phyloP scores from a whole-genome alignment of 2,113 vertebrate genomes.

The Hyperopisus bebe region DNA sequence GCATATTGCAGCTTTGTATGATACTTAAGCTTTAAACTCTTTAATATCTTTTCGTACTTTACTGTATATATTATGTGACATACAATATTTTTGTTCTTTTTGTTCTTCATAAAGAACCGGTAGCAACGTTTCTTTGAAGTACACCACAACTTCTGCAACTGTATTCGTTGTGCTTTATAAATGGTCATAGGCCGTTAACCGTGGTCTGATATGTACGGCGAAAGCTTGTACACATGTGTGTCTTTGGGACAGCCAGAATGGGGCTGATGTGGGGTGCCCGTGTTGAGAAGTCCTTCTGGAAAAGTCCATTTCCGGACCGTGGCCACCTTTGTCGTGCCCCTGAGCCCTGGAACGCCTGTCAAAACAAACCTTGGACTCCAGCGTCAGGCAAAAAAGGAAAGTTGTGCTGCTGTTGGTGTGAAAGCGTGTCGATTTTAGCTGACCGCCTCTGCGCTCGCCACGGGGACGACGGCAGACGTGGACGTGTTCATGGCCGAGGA shows the following conservation, averaged over 20 bases:
- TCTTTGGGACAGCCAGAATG: neutral
- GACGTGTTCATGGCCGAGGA: conserved; percentile 12
- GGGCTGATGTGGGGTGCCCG: neutral
- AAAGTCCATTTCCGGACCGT: neutral
- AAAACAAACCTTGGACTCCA: neutral
- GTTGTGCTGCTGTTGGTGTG: conserved; percentile 36
- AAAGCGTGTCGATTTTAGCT: neutral
- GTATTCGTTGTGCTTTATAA: conserved; percentile 47
- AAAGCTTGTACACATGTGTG: neutral
- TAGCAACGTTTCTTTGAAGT: conserved; percentile 27
- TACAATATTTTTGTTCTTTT: conserved; percentile 28
- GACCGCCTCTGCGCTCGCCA: conserved; percentile 13
- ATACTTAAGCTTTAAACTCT: conserved; percentile 42
- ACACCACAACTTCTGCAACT: conserved; percentile 14
- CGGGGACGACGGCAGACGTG: neutral
- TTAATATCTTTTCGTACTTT: conserved; percentile 15
- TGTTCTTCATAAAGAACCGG: conserved; percentile 33
- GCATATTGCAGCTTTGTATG: conserved; percentile 49
- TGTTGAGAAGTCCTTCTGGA: neutral
- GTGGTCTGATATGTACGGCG: neutral
- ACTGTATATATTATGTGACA: conserved; percentile 24
- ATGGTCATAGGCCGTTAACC: neutral
- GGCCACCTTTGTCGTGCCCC: neutral
- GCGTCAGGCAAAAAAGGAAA: neutral
- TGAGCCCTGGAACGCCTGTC: neutral